phyloP scores from a whole-genome alignment of 2,888 invertebrate genomes.

The Epistrophe eligans region DNA sequence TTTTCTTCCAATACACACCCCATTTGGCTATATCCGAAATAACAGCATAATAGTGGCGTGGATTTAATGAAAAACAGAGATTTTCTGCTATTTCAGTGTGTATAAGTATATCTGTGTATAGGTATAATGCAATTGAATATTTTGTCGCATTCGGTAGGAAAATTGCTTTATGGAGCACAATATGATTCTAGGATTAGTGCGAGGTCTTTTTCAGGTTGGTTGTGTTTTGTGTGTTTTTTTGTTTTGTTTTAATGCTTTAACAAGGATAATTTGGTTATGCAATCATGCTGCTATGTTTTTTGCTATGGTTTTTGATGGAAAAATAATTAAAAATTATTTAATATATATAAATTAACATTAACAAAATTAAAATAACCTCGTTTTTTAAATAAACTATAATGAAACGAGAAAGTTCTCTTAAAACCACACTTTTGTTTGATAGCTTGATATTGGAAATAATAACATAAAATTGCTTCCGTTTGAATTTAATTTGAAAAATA shows the following conservation, averaged over 20 bases:
- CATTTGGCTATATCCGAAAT: not conserved
- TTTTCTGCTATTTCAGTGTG: not conserved
- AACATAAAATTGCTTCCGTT: too few species aligned
- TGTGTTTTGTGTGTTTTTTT: not conserved
- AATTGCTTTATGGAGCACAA: not conserved
- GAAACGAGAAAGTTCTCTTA: not conserved
- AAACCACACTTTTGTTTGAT: too few species aligned
- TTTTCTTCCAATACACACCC: not conserved
- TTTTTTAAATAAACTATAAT: not conserved
- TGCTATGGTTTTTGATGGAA: slow-evolving; percentile 17
- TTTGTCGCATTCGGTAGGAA: slow-evolving; percentile 4
- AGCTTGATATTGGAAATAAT: not conserved
- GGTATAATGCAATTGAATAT: slow-evolving; percentile 11
- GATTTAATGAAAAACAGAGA: not conserved
- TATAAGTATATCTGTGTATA: not conserved
- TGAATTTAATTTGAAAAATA: too few species aligned
- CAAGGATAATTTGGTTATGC: not conserved
- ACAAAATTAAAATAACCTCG: not conserved
- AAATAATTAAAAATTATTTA: not conserved
- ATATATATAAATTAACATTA: not conserved
- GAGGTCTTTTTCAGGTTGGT: not conserved
- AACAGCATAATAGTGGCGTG: not conserved
- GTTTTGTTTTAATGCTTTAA: not conserved
- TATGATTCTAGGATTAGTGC: not conserved
- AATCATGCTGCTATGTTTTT: slow-evolving; percentile 11